Conservation (phyloP, 2,113 vertebrate genomes). For the Malurus elegans region DNA sequence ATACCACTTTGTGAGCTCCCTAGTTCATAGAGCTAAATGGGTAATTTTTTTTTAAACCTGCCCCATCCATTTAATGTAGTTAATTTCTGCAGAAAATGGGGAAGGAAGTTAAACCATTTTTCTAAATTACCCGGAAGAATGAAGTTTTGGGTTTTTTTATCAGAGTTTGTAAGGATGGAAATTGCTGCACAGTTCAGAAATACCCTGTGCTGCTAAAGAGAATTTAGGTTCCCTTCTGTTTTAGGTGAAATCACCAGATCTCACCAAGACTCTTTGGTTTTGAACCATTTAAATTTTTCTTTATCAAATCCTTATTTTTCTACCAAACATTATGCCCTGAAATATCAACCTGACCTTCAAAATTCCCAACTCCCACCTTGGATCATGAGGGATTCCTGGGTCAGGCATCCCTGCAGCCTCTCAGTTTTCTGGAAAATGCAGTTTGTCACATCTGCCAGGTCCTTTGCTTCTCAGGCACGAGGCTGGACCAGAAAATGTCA, state of each 20-base stretch:
- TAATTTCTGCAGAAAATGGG: neutral
- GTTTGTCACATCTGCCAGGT: neutral
- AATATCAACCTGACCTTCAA: neutral
- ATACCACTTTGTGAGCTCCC: neutral
- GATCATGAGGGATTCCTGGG: neutral
- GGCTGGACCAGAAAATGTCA: neutral
- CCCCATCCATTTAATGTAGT: neutral
- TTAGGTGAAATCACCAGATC: neutral
- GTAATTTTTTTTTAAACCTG: neutral
- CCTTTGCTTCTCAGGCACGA: neutral
- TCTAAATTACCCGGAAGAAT: neutral
- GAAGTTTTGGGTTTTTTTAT: neutral
- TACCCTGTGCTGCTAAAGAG: neutral
- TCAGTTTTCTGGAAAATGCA: neutral
- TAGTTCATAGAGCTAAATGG: neutral
- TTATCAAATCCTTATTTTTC: neutral
- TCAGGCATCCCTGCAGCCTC: neutral
- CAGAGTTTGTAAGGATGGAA: neutral
- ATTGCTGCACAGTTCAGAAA: neutral
- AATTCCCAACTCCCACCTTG: neutral
- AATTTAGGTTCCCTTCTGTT: neutral
- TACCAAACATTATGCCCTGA: neutral
- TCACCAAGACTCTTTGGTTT: neutral
- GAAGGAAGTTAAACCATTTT: neutral
- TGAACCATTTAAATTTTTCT: neutral